Conservation (phyloP, 2,797 vertebrate species). For the Tolypeutes matacus region DNA sequence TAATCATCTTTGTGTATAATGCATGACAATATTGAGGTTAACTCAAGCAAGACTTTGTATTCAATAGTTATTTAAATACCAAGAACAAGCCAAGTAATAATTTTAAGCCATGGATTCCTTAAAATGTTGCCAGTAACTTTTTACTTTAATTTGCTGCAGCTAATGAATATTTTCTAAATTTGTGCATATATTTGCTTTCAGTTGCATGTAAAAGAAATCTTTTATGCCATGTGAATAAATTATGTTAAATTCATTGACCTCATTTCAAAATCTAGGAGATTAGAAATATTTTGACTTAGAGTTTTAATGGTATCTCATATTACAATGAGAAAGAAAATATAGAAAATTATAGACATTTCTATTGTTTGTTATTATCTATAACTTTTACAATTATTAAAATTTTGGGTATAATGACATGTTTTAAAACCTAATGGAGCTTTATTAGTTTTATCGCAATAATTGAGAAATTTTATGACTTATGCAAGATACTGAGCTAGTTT, state of each 20-base stretch:
- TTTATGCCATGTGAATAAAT: neutral
- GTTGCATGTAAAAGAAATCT: constrained; percentile 44
- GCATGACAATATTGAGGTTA: neutral
- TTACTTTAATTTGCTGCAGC: constrained; percentile 34
- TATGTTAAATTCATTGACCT: neutral
- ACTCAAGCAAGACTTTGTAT: neutral
- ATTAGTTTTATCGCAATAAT: neutral
- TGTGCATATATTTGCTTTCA: neutral
- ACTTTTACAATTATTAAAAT: neutral
- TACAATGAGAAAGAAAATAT: constrained; percentile 36
- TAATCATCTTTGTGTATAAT: neutral
- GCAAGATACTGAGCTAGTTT: constrained; percentile 65
- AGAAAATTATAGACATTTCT: neutral
- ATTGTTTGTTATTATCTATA: neutral
- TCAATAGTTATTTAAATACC: constrained; percentile 23
- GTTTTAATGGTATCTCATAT: neutral
- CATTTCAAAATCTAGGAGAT: neutral
- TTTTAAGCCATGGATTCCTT: neutral
- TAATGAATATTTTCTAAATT: neutral
- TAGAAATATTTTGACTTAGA: constrained; percentile 6
- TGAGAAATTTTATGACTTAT: constrained; percentile 83
- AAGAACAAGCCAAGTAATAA: neutral
- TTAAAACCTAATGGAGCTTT: constrained; percentile 9
- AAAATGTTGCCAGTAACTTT: neutral
- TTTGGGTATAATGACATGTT: neutral